phyloP scores from a whole-genome alignment of 2,888 invertebrate species.

The Aleiodes leptofemur region DNA sequence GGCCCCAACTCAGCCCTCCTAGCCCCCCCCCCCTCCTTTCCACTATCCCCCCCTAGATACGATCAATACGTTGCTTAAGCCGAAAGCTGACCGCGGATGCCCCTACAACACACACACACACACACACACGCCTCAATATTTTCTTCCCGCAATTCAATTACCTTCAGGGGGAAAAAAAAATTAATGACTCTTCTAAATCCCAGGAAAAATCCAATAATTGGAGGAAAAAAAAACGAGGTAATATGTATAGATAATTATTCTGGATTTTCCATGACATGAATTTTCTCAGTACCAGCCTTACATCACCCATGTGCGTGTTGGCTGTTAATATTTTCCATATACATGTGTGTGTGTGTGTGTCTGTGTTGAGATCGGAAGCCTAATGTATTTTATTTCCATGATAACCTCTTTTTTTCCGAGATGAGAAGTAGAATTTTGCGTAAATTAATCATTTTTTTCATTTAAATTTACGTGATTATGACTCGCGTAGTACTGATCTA shows the following conservation, averaged over 20 bases:
- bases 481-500: too few relatives aligned
- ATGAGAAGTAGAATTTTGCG: slow-evolving; percentile 25
- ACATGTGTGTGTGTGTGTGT: too few relatives aligned
- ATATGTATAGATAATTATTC: slow-evolving; percentile 22
- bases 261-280: slow-evolving; percentile 27
- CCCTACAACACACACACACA: slow-evolving; percentile 7
- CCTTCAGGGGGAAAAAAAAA: background rate
- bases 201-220: background rate
- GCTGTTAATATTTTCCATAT: slow-evolving; percentile 1
- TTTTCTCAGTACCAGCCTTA: slow-evolving; percentile 32
- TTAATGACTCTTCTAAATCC: background rate
- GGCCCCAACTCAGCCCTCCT: background rate
- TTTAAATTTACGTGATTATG: too few relatives aligned
- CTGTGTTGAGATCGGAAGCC: slow-evolving; percentile 36
- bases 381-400: slow-evolving; percentile 37
- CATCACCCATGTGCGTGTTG: slow-evolving; percentile 36
- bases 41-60: background rate
- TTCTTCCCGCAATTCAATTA: slow-evolving; percentile 5
- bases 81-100: slow-evolving; percentile 54
- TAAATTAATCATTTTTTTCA: too few relatives aligned
- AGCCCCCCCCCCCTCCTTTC: background rate
- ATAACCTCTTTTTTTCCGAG: slow-evolving; percentile 44
- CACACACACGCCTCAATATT: background rate
- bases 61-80: slow-evolving; percentile 31
- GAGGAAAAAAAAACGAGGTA: background rate